These are phyloP conservation scores for Drosophila eohydei DNA, from an alignment of 2,888 invertebrate species.

Conservation along the genomic window DNA sequence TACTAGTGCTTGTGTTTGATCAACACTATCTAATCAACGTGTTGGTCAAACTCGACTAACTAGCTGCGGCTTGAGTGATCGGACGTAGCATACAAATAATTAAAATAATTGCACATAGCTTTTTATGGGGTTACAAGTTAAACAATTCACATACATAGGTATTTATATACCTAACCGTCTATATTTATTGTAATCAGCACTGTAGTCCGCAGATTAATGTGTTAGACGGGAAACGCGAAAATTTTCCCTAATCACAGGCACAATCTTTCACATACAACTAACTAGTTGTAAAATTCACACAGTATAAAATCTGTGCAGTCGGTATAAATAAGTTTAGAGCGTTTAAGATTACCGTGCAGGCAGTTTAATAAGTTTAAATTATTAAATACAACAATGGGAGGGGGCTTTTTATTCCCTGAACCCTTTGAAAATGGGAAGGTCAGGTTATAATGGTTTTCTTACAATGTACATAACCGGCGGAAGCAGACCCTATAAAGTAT, in stretches of 20 bases:
- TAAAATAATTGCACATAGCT: constrained; percentile 55
- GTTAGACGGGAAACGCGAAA: constrained; percentile 6
- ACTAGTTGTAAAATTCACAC: constrained; percentile 30
- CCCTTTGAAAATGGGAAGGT: no score
- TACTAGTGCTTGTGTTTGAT: constrained; percentile 9
- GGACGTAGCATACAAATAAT: constrained; percentile 39
- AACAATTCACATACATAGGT: constrained; percentile 25
- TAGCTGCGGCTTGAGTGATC: background rate
- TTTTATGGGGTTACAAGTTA: constrained; percentile 40
- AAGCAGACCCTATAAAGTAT: no score
- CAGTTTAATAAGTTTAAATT: constrained; percentile 9
- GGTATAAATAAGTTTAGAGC: constrained; percentile 3
- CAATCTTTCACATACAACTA: constrained; percentile 22
- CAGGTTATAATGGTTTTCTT: no score
- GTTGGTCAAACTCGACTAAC: background rate
- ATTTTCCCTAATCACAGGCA: constrained; percentile 31
- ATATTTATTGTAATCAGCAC: constrained; percentile 41
- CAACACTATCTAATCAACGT: constrained; percentile 48
- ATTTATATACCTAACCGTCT: constrained; percentile 13
- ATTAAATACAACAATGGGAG: constrained; percentile 3
- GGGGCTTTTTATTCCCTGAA: background rate
- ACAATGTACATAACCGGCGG: no score
- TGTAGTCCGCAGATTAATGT: constrained; percentile 9
- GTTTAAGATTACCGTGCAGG: constrained; percentile 13
- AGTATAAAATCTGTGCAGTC: constrained; percentile 9